These are phyloP conservation scores for Eupithecia pulchellata DNA, from an alignment of 2,888 invertebrate species.

Conservation along the genomic window DNA sequence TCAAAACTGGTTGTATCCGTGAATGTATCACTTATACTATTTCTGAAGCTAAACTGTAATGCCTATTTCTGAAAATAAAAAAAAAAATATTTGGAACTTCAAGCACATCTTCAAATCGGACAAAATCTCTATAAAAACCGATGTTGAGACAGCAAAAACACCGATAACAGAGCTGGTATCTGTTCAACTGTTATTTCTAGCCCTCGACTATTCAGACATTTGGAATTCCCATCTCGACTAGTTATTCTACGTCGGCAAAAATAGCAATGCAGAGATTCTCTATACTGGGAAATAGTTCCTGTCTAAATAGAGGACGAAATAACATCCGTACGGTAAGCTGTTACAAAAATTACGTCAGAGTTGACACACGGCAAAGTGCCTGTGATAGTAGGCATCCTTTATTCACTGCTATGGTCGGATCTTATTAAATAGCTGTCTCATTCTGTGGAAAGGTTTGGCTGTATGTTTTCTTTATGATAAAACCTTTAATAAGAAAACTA, in stretches of 20 bases:
- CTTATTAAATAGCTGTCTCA: background rate
- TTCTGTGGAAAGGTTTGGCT: too few species aligned
- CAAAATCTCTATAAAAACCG: background rate
- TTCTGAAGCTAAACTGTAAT: background rate
- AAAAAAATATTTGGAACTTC: too few species aligned
- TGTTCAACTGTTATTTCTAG: background rate
- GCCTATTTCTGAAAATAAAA: background rate
- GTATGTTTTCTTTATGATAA: too few species aligned
- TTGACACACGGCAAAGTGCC: conserved; percentile 17
- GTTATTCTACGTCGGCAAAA: conserved; percentile 5
- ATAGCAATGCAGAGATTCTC: conserved; percentile 1
- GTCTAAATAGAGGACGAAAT: conserved; percentile 10
- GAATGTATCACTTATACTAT: background rate
- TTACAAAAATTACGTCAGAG: conserved; percentile 10
- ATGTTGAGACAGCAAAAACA: background rate
- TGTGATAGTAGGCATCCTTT: conserved; percentile 13
- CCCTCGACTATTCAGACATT: background rate
- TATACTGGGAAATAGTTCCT: conserved; percentile 10
- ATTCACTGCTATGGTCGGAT: conserved; percentile 9
- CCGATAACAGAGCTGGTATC: background rate
- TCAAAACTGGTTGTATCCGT: background rate
- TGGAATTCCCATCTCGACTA: background rate
- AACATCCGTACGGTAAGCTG: conserved; percentile 1
- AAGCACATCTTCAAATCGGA: background rate
- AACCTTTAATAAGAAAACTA: too few species aligned